Evolutionary conservation across 1,140 invertebrate species (phyloP).

Genomic region (Gryon sp.): DNA sequence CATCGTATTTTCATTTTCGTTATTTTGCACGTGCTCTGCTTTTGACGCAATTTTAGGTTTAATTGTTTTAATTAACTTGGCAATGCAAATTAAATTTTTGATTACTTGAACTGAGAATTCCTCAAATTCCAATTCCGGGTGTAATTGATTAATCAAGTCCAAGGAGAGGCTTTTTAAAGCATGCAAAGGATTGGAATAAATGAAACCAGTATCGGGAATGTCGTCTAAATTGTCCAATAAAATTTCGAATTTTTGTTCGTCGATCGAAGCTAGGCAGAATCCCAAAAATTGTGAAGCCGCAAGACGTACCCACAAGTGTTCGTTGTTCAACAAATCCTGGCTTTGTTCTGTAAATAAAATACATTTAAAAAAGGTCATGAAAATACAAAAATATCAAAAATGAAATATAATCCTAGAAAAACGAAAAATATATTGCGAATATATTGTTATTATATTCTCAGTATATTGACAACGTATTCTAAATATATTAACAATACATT

Average conservation of each 20-base stretch:
- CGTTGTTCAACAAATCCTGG: constrained; percentile 81
- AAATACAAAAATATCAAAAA: constrained; percentile 1
- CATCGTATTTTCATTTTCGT: constrained; percentile 70
- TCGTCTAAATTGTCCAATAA: constrained; percentile 71
- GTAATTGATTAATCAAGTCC: constrained; percentile 87
- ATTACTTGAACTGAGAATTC: constrained; percentile 85
- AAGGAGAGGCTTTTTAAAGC: constrained; percentile 84
- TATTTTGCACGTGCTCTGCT: constrained; percentile 51
- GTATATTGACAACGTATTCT: constrained; percentile 37
- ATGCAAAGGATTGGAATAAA: constrained; percentile 82
- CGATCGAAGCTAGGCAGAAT: constrained; percentile 83
- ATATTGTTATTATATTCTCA: neutral
- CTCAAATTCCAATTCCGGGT: constrained; percentile 80
- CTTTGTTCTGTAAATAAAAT: constrained; percentile 74
- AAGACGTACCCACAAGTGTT: constrained; percentile 88
- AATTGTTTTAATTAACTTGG: constrained; percentile 81
- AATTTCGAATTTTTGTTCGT: constrained; percentile 81
- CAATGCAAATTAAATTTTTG: constrained; percentile 87
- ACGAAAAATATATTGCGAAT: neutral
- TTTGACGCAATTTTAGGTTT: constrained; percentile 62
- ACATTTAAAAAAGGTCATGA: constrained; percentile 12
- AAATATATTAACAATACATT: no score
- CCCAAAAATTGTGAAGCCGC: constrained; percentile 87
- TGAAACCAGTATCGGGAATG: constrained; percentile 76
- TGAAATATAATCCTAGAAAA: no score